These are phyloP conservation scores for Nephotettix cincticeps DNA, from an alignment of 1,140 invertebrate genomes.

Conservation along the genomic window DNA sequence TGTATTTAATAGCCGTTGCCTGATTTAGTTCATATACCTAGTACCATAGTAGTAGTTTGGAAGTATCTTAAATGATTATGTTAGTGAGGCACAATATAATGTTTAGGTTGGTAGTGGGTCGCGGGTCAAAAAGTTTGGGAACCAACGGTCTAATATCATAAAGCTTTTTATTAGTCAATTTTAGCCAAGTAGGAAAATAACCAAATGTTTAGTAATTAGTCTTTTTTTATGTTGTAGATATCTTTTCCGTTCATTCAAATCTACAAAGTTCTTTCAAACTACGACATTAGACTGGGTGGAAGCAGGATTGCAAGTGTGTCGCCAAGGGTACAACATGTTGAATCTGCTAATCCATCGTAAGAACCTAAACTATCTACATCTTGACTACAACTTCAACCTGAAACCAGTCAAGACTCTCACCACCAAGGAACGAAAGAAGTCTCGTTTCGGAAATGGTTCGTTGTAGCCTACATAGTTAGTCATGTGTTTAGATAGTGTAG, in stretches of 20 bases:
- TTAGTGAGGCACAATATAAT: no score
- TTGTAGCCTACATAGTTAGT: no score
- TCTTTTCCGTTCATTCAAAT: conserved; percentile 98
- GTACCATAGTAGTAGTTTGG: no score
- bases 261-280: conserved; percentile 99
- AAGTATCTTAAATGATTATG: no score
- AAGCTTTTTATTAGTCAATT: not conserved
- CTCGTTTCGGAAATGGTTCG: conserved; percentile 98
- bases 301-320: conserved; percentile 95
- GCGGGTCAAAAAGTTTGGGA: no score
- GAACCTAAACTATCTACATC: conserved; percentile 98
- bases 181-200: not conserved
- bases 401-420: conserved; percentile 99
- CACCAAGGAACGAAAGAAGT: conserved; percentile 99
- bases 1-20: no score
- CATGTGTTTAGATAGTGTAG: no score
- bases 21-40: no score
- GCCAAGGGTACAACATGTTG: conserved; percentile 99
- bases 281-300: conserved; percentile 99
- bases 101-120: no score
- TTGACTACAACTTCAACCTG: conserved; percentile 99
- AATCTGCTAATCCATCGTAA: conserved; percentile 99
- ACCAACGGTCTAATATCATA: no score
- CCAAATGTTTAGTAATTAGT: not conserved
- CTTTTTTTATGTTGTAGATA: conserved; percentile 56